Base-by-base conservation (phyloP, 2,797 vertebrate genomes). In the Epinephelus malabaricus region DNA sequence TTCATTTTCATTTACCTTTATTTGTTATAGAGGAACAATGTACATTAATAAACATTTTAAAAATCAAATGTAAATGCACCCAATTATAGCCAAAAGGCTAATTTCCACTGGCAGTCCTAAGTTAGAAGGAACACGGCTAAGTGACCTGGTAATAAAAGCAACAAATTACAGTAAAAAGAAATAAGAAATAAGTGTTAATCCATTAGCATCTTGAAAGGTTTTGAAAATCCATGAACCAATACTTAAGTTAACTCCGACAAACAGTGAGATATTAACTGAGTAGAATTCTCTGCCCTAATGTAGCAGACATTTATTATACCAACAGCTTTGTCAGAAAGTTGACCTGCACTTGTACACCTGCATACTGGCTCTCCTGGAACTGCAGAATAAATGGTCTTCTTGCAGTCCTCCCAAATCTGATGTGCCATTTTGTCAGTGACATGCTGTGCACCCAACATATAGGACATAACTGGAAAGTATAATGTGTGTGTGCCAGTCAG, bases 361-460 rank as follows among this genome's bases (percentile, higher is more conserved):
- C 69, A 50, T 23, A 8, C 19, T 21, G 3, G 46, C 50, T 40
- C 55, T 55, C 17, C 34, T 59, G 17, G 30, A 69, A 38, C 0
- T 9, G 23, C 23, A 21, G 34, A 72, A 58, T 71, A 73, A 77
- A 71, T 62, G 46, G 12, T 21, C 56, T 56, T 45, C 63, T 69
- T 40, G 78, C 65, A 55, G 53, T 54, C 54, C 30, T 40, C 49
- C 38, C 45, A 70, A 70, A 80, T 65, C 73, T 17, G 47, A 77
- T 63, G 25, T 81, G 53, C 61, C 50, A 76, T 54, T 69, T 72
- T 77, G 81, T 50, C 40, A 76, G 66, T 76, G 82, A 67, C 70
- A 43, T 38, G 67, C 55, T 55, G 51, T 67, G 73, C 65, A 49
- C 50, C 43, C 25, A 64, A 10, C 67, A 54, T 51, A 73, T 59